Base-by-base conservation (phyloP, 2,888 invertebrate genomes). In the Drosophila phalerata region DNA sequence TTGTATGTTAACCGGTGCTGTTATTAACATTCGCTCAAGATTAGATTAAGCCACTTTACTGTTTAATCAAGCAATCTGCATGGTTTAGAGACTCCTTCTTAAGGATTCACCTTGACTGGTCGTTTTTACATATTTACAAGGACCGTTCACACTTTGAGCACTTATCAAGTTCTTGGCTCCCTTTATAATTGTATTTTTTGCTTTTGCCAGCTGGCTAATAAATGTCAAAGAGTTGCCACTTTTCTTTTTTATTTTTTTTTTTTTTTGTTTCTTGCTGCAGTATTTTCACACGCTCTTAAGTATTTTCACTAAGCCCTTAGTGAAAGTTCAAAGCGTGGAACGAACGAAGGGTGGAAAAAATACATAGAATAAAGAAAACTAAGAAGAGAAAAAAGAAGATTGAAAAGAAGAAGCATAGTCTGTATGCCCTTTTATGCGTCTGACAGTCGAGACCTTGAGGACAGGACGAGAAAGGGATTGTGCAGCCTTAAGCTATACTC, bases 211-310 rank as follows among this genome's bases (percentile, higher is more conserved):
- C 70, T 68, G 72, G 71, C 83, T 89, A 83, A 89, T 88, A 88
- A 88, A 88, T 88, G 88, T 88, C 88, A 88, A 83, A 86, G 88
- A 70, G 74, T 69, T 79, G 69, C 62, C 67, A 60, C 52, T 40
- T 19, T 64, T 62, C 40, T 53, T 49, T 28, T 47, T 17, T 40
- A n/a, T 49, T 28, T 47, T 17, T 40, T 40, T 19, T 64, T 62
- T 40, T 53, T 49, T 28, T 47, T 17, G 34, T n/a, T 42, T n/a
- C 47, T 22, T 58, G 38, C 57, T 72, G 71, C 70, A 81, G 67
- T 64, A 76, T 79, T 84, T 85, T 81, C 72, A 70, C 81, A 81
- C 74, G 69, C 84, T 58, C 65, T 73, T 76, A 73, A 77, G 70
- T 77, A 68, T 67, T 69, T n/a, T n/a, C n/a, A n/a, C 73, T 81